Evolutionary conservation across 2,888 invertebrate species (phyloP).

Genomic region (Drosophila peninsularis): DNA sequence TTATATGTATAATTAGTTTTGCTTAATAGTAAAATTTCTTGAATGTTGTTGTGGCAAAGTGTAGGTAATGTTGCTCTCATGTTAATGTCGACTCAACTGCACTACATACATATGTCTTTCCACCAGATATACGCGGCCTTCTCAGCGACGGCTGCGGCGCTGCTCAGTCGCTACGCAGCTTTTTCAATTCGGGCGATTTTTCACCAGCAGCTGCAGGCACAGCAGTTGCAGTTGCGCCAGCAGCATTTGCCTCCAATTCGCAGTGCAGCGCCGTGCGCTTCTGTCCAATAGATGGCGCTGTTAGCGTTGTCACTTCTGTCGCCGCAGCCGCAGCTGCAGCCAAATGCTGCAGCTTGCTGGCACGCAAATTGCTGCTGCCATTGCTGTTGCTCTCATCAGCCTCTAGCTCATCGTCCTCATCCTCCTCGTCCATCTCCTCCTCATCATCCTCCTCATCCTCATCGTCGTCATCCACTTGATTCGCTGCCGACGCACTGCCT

Average conservation of each 20-base stretch:
- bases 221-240: constrained; percentile 43
- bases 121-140: constrained; percentile 67
- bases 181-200: constrained; percentile 83
- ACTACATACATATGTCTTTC: constrained; percentile 79
- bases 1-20: constrained; percentile 78
- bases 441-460: constrained; percentile 42
- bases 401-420: constrained; percentile 70
- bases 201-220: constrained; percentile 65
- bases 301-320: constrained; percentile 20
- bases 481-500: constrained; percentile 11
- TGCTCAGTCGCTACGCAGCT: constrained; percentile 83
- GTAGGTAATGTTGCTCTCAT: constrained; percentile 79
- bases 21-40: constrained; percentile 79
- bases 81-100: constrained; percentile 66
- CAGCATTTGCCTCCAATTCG: constrained; percentile 65
- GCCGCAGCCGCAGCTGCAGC: constrained; percentile 51
- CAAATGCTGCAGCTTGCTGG: constrained; percentile 65
- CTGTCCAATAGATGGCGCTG: constrained; percentile 65
- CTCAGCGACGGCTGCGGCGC: constrained; percentile 12
- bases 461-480: constrained; percentile 36
- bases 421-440: constrained; percentile 59
- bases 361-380: constrained; percentile 63
- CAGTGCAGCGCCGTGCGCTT: constrained; percentile 74
- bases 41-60: constrained; percentile 81
- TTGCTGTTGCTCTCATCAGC: constrained; percentile 76